These are phyloP conservation scores for Neopipo cinnamomea DNA, from an alignment of 2,113 vertebrate species.

Conservation along the genomic window DNA sequence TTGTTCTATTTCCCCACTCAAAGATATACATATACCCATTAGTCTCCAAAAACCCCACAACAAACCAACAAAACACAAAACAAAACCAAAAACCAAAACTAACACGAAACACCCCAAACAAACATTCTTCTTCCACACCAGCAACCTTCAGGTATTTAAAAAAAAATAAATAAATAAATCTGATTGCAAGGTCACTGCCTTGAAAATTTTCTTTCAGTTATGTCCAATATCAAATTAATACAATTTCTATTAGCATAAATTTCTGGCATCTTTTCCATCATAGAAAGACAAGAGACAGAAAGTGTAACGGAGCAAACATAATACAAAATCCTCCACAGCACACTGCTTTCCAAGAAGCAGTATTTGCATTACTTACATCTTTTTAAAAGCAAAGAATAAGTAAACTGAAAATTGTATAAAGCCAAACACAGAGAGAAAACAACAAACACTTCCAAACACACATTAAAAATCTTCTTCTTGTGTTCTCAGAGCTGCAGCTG, in stretches of 20 bases:
- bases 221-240: not conserved
- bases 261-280: not conserved
- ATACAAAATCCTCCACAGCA: not conserved
- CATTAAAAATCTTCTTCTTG: not conserved
- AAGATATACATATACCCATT: not conserved
- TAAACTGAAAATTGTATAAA: not conserved
- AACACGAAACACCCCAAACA: too few species aligned
- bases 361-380: not conserved
- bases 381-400: not conserved
- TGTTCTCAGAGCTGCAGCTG: not conserved
- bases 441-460: fast-evolving
- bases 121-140: not conserved
- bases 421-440: not conserved
- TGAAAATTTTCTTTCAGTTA: not conserved
- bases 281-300: not conserved
- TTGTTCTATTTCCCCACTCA: not conserved
- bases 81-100: too few species aligned
- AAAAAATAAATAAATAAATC: not conserved
- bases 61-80: too few species aligned
- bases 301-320: not conserved
- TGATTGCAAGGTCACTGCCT: not conserved
- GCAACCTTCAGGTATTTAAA: not conserved
- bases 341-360: not conserved
- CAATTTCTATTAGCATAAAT: not conserved
- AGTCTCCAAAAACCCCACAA: not conserved